phyloP scores from a whole-genome alignment of 2,113 vertebrate genomes.

The Ictalurus furcatus region DNA sequence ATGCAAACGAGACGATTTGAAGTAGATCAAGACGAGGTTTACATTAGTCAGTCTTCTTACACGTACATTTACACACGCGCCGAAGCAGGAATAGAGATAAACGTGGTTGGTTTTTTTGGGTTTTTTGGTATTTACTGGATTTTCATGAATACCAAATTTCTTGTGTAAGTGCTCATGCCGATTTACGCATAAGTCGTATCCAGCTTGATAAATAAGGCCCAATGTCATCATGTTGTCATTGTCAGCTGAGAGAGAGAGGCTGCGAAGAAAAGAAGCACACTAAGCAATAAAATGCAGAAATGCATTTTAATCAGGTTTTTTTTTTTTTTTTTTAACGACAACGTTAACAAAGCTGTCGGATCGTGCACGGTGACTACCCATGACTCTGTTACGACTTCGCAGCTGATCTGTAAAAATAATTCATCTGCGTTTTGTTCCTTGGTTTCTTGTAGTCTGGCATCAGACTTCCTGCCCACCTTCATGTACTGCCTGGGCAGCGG shows the following conservation, averaged over 20 bases:
- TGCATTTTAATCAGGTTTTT: neutral
- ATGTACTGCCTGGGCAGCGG: constrained; percentile 96
- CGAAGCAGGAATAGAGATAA: neutral
- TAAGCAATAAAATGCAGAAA: neutral
- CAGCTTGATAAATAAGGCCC: neutral
- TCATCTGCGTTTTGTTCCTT: neutral
- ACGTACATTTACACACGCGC: neutral
- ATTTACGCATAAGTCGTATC: neutral
- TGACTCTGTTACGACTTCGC: neutral
- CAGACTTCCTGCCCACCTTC: constrained; percentile 93
- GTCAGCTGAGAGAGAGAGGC: neutral
- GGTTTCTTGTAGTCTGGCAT: constrained; percentile 77
- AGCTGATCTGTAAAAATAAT: neutral
- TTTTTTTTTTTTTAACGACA: neutral
- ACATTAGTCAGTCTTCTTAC: neutral
- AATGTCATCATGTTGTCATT: neutral
- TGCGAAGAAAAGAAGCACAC: neutral
- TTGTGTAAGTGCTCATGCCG: neutral
- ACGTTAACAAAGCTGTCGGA: neutral
- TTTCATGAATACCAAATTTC: neutral
- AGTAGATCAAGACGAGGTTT: neutral
- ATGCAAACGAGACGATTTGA: neutral
- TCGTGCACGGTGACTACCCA: neutral
- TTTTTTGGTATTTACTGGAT: neutral
- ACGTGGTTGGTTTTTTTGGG: neutral